Evolutionary conservation across 2,888 invertebrate genomes (phyloP).

Genomic region (Crossocerus cetratus): DNA sequence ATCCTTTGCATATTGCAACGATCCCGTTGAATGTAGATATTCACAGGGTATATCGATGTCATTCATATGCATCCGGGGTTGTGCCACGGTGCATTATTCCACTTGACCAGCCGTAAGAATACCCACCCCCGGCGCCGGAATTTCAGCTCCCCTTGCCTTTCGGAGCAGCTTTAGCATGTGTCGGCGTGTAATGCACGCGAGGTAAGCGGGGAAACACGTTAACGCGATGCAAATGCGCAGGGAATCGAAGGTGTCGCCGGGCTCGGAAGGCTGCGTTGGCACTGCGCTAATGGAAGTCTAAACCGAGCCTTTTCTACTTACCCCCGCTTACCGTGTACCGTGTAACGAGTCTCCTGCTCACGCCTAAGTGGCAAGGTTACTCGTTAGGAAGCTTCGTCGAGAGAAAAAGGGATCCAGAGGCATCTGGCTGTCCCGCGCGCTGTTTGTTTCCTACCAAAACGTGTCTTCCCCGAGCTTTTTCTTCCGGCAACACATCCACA

Average conservation of each 20-base stretch:
- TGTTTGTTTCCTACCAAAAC: constrained; percentile 1
- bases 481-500: neutral
- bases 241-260: neutral
- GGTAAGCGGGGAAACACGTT: neutral
- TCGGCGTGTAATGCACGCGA: neutral
- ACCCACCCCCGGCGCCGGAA: neutral
- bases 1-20: constrained; percentile 11
- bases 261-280: neutral
- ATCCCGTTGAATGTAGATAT: constrained; percentile 4
- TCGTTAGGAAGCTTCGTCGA: neutral
- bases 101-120: constrained; percentile 10
- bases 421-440: neutral
- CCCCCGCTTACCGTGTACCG: no score
- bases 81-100: constrained; percentile 2
- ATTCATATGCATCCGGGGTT: constrained; percentile 15
- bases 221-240: neutral
- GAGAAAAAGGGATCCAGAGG: neutral
- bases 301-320: neutral
- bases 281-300: neutral
- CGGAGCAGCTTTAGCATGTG: no score
- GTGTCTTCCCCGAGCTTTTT: constrained; percentile 31
- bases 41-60: constrained; percentile 6
- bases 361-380: no score
- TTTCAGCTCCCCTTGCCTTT: neutral
- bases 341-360: no score